Evolutionary conservation across 1,140 invertebrate species (phyloP).

Genomic region (Sinella curviseta): DNA sequence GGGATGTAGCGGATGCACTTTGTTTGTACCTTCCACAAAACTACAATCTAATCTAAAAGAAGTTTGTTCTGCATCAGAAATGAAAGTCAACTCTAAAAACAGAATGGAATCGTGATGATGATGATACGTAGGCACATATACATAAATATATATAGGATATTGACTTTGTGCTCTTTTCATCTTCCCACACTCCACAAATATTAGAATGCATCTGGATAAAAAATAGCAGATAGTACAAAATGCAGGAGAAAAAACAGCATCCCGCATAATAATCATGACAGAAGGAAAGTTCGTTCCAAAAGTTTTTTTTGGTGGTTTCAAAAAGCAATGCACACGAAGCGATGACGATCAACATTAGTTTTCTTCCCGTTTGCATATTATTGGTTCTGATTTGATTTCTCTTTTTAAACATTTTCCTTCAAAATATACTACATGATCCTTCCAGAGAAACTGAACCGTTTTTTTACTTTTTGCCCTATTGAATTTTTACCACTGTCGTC

Average conservation of each 20-base stretch:
- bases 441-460: not conserved
- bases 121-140: too few species aligned
- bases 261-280: too few species aligned
- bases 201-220: not conserved
- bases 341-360: not conserved
- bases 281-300: too few species aligned
- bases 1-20: not conserved
- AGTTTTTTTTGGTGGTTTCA: too few species aligned
- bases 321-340: too few species aligned
- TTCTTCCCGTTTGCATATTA: slow-evolving; percentile 20
- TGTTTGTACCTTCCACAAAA: not conserved
- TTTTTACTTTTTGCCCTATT: not conserved
- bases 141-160: too few species aligned
- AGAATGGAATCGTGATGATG: not conserved
- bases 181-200: not conserved
- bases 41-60: not conserved
- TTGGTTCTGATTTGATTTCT: slow-evolving; percentile 15
- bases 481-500: not conserved
- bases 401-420: not conserved
- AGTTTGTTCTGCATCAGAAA: not conserved
- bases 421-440: not conserved
- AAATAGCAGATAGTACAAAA: not conserved
- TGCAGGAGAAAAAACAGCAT: too few species aligned
- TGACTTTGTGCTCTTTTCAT: not conserved
- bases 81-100: not conserved